These are phyloP conservation scores for Maccullochella peelii DNA, from an alignment of 2,113 vertebrate genomes.

Conservation along the genomic window DNA sequence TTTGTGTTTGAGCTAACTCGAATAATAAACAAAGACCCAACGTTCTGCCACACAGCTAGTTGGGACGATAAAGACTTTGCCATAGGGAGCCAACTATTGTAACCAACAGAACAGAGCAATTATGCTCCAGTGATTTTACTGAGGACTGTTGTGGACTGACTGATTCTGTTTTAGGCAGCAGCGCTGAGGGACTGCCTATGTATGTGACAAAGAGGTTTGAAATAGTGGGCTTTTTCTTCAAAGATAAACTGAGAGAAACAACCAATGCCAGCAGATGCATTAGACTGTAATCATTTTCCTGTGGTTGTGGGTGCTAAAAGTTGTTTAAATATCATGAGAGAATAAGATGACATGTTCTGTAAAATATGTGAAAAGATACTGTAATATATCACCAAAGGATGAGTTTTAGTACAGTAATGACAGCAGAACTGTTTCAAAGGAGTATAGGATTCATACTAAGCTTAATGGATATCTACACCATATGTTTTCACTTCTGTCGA, in stretches of 20 bases:
- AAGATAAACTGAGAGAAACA: constrained; percentile 5
- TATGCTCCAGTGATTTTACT: constrained; percentile 34
- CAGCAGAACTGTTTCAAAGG: background rate
- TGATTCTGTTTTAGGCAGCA: constrained; percentile 29
- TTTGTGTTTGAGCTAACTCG: constrained; percentile 25
- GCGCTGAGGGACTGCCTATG: background rate
- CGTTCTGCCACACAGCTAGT: constrained; percentile 41
- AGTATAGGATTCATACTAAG: background rate
- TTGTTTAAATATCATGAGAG: constrained; percentile 9
- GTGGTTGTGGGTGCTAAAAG: background rate
- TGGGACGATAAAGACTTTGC: constrained; percentile 42
- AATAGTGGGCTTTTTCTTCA: constrained; percentile 19
- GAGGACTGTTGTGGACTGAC: constrained; percentile 9
- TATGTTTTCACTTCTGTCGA: constrained; percentile 19
- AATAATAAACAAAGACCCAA: constrained; percentile 48
- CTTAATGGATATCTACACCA: constrained; percentile 11
- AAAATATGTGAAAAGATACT: background rate
- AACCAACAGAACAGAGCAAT: constrained; percentile 51
- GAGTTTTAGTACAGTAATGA: background rate
- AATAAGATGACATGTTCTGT: background rate
- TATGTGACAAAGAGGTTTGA: constrained; percentile 33
- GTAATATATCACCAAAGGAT: constrained; percentile 6
- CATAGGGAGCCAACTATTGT: constrained; percentile 31
- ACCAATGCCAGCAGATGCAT: background rate
- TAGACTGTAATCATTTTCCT: background rate